A percentile compares a stretch with the other conserved stretches of the same genome.
phyloP scores from a whole-genome alignment of 2,888 invertebrate species.

The Automeris io region DNA sequence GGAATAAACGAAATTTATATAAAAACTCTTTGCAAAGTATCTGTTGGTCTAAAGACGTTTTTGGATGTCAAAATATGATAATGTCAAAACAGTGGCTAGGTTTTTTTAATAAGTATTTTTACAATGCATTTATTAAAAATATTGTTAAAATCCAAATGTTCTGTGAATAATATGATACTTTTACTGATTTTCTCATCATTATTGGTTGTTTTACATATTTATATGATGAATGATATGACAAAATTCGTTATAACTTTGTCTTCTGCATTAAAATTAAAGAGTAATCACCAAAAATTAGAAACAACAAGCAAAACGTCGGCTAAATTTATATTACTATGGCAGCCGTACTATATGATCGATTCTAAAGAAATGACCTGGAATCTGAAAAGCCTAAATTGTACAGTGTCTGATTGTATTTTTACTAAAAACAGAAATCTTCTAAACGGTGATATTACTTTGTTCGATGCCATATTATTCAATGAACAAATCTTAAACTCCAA shows the following conservation, averaged over 20 bases:
- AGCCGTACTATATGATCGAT: conserved; percentile 12
- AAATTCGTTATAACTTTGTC: conserved; percentile 18
- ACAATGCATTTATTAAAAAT: conserved; percentile 4
- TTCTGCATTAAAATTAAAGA: conserved; percentile 9
- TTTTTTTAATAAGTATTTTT: background rate
- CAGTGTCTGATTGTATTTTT: conserved; percentile 30
- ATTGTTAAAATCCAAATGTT: conserved; percentile 17
- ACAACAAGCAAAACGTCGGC: background rate
- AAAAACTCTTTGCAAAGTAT: conserved; percentile 3
- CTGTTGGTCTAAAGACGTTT: background rate
- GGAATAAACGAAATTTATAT: conserved; percentile 2
- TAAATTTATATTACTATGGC: conserved; percentile 34
- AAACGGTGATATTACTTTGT: conserved; percentile 24
- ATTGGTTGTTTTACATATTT: conserved; percentile 21
- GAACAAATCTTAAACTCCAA: conserved; percentile 19
- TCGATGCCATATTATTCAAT: conserved; percentile 37
- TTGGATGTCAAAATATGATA: background rate
- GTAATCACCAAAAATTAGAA: conserved; percentile 1
- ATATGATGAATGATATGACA: conserved; percentile 16
- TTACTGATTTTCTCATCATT: conserved; percentile 17
- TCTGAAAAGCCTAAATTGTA: conserved; percentile 22
- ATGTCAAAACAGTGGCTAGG: background rate
- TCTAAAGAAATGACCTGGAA: conserved; percentile 3
- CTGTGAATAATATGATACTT: conserved; percentile 18
- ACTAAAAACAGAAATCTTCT: conserved; percentile 28